These are phyloP conservation scores for Acronicta leporina DNA, from an alignment of 2,888 invertebrate species.

Conservation along the genomic window DNA sequence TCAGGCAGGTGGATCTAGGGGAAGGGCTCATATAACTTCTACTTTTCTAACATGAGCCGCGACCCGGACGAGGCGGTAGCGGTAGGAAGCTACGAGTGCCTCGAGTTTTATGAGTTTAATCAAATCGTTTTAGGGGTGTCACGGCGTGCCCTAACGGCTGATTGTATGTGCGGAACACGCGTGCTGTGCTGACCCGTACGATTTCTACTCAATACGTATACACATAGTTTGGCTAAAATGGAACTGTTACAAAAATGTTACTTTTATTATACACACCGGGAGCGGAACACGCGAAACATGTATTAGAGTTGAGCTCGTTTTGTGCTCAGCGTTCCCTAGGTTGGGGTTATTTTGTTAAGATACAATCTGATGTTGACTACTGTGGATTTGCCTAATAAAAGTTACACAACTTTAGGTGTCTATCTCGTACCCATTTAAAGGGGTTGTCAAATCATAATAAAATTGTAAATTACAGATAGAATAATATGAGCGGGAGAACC, in stretches of 20 bases:
- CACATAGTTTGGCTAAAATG: constrained; percentile 64
- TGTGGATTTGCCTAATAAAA: constrained; percentile 46
- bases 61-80: constrained; percentile 51
- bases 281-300: constrained; percentile 72
- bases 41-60: constrained; percentile 68
- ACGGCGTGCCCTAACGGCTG: constrained; percentile 77
- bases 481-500: too few species aligned
- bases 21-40: constrained; percentile 74
- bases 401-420: neutral
- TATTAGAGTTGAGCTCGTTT: constrained; percentile 70
- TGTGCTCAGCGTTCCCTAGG: constrained; percentile 61
- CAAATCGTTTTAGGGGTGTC: constrained; percentile 84
- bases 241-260: constrained; percentile 69
- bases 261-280: constrained; percentile 65
- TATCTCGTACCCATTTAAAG: too few species aligned
- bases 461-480: too few species aligned
- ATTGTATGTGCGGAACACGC: constrained; percentile 79
- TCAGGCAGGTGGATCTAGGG: constrained; percentile 69
- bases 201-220: constrained; percentile 62
- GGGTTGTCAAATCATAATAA: too few species aligned
- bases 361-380: constrained; percentile 57
- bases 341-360: constrained; percentile 62
- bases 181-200: constrained; percentile 78
- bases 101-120: constrained; percentile 86
- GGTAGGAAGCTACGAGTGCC: constrained; percentile 69